These are phyloP conservation scores for Drosophila nigritarsus DNA, from an alignment of 2,888 invertebrate genomes.

Conservation along the genomic window DNA sequence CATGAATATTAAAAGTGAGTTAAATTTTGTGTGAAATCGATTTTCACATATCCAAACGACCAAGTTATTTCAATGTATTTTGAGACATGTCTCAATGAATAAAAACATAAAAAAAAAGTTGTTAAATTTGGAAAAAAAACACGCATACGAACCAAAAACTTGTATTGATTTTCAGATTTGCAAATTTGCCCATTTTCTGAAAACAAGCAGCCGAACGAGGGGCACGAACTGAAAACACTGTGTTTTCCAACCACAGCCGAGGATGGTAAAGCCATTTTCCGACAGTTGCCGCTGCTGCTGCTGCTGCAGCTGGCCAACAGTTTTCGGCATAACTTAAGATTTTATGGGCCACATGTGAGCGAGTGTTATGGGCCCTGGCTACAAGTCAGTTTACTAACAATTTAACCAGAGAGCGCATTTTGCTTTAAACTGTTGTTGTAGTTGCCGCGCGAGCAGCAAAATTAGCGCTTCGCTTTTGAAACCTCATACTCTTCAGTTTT, in stretches of 20 bases:
- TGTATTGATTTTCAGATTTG: slow-evolving; percentile 52
- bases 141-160: slow-evolving; percentile 16
- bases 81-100: neutral
- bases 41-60: neutral
- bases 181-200: slow-evolving; percentile 9
- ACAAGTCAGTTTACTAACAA: slow-evolving; percentile 68
- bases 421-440: slow-evolving; percentile 16
- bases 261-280: slow-evolving; percentile 70
- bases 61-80: neutral
- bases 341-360: slow-evolving; percentile 74
- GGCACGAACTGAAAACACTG: slow-evolving; percentile 1
- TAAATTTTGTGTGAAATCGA: neutral
- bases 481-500: neutral
- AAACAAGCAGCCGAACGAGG: slow-evolving; percentile 33
- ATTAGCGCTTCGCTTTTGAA: slow-evolving; percentile 62
- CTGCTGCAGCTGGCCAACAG: slow-evolving; percentile 60
- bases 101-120: neutral
- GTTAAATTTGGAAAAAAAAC: neutral
- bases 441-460: slow-evolving; percentile 42
- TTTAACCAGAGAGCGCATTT: slow-evolving; percentile 39
- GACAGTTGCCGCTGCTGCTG: slow-evolving; percentile 54
- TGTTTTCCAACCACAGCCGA: slow-evolving; percentile 23
- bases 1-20: neutral
- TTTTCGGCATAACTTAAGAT: slow-evolving; percentile 73
- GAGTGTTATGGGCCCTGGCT: slow-evolving; percentile 15